Evolutionary conservation across 1,140 invertebrate species (phyloP).

Genomic region (Hylyphantes graminicola): DNA sequence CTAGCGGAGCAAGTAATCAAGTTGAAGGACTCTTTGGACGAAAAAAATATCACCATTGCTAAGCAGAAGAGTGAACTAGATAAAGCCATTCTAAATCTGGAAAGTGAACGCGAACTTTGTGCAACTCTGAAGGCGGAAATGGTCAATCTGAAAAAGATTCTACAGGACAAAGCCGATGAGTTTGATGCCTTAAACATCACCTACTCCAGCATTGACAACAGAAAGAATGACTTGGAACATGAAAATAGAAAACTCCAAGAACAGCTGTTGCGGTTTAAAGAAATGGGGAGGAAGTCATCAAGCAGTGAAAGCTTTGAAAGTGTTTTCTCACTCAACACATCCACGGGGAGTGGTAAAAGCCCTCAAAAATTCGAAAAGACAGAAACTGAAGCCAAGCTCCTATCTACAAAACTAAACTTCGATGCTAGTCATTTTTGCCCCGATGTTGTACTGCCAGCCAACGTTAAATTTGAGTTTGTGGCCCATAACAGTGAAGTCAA

Average conservation of each 20-base stretch:
- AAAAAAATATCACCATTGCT: slow-evolving; percentile 4
- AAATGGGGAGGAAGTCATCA: background rate
- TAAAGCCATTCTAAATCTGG: background rate
- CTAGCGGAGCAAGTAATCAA: slow-evolving; percentile 33
- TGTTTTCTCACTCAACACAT: background rate
- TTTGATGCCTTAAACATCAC: slow-evolving; percentile 37
- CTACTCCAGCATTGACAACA: slow-evolving; percentile 27
- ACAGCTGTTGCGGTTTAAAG: background rate
- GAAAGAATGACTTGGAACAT: slow-evolving; percentile 34
- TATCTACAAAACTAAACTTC: background rate
- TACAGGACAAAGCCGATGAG: slow-evolving; percentile 38
- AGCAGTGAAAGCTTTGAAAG: slow-evolving; percentile 1
- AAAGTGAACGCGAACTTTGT: slow-evolving; percentile 12
- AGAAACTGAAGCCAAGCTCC: background rate
- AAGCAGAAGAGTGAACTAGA: slow-evolving; percentile 17
- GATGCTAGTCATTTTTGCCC: background rate
- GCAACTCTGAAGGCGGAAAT: background rate
- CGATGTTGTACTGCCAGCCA: background rate
- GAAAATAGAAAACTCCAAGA: slow-evolving; percentile 9
- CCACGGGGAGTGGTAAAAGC: background rate
- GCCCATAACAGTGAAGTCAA: slow-evolving; percentile 49
- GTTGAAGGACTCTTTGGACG: slow-evolving; percentile 17
- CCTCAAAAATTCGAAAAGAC: background rate
- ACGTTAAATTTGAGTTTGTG: slow-evolving; percentile 20
- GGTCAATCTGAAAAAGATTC: background rate